These are phyloP conservation scores for Meta bourneti DNA, from an alignment of 2,888 invertebrate genomes.

Conservation along the genomic window DNA sequence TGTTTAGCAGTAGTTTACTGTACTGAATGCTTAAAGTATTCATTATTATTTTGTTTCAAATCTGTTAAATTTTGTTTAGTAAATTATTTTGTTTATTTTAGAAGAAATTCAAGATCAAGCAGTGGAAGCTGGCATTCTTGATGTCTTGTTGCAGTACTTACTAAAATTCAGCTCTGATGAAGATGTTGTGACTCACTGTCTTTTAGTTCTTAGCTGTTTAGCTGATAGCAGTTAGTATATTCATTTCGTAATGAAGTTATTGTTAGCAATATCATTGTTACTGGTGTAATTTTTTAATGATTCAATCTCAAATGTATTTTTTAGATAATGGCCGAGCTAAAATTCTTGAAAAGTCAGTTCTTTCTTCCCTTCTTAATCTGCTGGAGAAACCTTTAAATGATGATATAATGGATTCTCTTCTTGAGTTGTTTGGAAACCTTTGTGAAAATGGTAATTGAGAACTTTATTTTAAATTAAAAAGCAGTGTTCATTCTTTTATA, in stretches of 20 bases:
- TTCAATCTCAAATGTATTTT: background rate
- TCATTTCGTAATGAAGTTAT: background rate
- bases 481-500: too few species aligned
- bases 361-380: constrained; percentile 71
- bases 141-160: constrained; percentile 82
- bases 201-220: constrained; percentile 83
- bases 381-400: constrained; percentile 78
- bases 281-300: background rate
- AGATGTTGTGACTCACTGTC: constrained; percentile 83
- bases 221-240: constrained; percentile 82
- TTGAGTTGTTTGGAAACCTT: constrained; percentile 80
- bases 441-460: constrained; percentile 80
- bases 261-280: too few species aligned
- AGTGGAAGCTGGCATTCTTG: constrained; percentile 82
- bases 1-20: too few species aligned
- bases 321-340: constrained; percentile 76
- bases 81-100: constrained; percentile 75
- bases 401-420: constrained; percentile 79
- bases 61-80: background rate
- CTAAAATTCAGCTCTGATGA: constrained; percentile 82
- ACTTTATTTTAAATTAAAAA: background rate
- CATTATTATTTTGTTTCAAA: background rate
- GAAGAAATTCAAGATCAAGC: constrained; percentile 81
- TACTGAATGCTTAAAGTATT: too few species aligned
- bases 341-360: constrained; percentile 77